Conservation (phyloP, 2,797 vertebrate species). For the Sitta carolinensis region DNA sequence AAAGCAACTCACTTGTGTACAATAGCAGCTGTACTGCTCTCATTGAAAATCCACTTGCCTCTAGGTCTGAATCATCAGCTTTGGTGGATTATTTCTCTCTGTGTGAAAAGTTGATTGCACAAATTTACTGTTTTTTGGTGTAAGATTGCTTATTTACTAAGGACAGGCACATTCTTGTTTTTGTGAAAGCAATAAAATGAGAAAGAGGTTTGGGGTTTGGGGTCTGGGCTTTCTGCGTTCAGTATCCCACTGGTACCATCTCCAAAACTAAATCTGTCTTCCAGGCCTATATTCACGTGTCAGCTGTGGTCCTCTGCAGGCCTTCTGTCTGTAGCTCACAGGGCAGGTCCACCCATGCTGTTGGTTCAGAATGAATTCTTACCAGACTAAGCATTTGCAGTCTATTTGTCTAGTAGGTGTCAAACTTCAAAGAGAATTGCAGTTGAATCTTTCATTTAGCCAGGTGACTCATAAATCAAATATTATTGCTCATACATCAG, state of each 20-base stretch:
- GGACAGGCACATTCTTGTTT: not conserved
- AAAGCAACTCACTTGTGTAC: not conserved
- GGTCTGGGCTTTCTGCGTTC: not conserved
- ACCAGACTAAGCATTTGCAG: not conserved
- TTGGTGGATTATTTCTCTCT: not conserved
- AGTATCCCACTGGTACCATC: fast-evolving
- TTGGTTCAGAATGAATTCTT: not conserved
- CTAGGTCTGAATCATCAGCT: not conserved
- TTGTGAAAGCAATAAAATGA: not conserved
- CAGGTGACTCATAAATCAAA: not conserved
- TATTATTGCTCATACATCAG: not conserved
- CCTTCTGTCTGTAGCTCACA: not conserved
- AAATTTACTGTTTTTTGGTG: not conserved
- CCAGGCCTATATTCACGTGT: not conserved
- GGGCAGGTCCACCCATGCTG: not conserved
- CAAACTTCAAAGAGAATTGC: not conserved
- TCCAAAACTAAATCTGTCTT: not conserved
- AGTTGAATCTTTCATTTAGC: not conserved
- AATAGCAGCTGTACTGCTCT: not conserved
- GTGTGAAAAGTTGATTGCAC: not conserved
- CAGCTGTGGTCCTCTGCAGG: not conserved
- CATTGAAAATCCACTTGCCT: not conserved
- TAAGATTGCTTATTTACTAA: not conserved
- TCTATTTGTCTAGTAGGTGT: not conserved
- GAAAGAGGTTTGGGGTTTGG: not conserved